A percentile compares a stretch with the other conserved stretches of the same genome.
phyloP scores from a whole-genome alignment of 2,113 vertebrate species.

The Lophotis ruficrista region DNA sequence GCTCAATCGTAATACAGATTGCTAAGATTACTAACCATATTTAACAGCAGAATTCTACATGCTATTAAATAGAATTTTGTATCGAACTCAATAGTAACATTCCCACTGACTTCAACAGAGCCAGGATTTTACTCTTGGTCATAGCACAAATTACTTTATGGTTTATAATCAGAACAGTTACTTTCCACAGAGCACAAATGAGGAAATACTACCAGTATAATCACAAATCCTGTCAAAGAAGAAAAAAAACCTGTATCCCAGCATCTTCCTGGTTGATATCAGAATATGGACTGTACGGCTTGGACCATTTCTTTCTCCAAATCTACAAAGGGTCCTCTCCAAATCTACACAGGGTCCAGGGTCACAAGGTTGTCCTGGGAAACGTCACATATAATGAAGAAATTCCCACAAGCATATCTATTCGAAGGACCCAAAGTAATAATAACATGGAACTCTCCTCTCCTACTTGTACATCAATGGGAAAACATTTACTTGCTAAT shows the following conservation, averaged over 20 bases:
- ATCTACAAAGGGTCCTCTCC: not conserved
- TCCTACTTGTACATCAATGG: not conserved
- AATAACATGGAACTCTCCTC: not conserved
- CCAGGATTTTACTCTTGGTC: not conserved
- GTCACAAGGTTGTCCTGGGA: not conserved
- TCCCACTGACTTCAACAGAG: not conserved
- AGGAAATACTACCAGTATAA: not conserved
- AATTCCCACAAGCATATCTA: not conserved
- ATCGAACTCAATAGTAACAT: not conserved
- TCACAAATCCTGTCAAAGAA: not conserved
- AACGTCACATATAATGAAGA: not conserved
- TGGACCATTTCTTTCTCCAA: conserved; percentile 11
- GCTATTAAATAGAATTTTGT: not conserved
- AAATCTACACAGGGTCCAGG: not conserved
- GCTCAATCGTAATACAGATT: not conserved
- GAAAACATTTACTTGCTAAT: not conserved
- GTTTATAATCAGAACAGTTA: not conserved
- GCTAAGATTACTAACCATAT: not conserved
- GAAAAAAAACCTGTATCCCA: not conserved
- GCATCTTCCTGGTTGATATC: not conserved
- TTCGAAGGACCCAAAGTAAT: not conserved
- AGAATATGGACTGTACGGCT: not conserved
- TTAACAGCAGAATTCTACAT: not conserved
- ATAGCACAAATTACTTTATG: not conserved
- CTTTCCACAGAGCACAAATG: not conserved